Evolutionary conservation across 2,888 invertebrate genomes (phyloP).

Genomic region (Pocota personata): DNA sequence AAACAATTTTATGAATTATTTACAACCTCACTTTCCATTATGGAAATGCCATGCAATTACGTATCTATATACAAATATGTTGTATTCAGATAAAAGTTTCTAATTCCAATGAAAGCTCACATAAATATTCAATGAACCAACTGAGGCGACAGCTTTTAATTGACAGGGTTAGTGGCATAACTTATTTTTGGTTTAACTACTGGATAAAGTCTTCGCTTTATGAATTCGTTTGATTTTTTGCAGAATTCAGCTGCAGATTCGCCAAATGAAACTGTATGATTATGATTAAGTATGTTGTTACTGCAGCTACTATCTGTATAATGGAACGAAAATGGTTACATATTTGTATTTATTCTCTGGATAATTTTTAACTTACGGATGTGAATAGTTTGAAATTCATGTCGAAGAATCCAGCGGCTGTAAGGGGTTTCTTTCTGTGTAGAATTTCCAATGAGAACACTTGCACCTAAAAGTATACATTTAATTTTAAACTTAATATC

Average conservation of each 20-base stretch:
- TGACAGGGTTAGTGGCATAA: not conserved
- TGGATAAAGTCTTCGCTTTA: not conserved
- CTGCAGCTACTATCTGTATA: slow-evolving; percentile 77
- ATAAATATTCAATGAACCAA: not conserved
- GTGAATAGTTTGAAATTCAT: slow-evolving; percentile 78
- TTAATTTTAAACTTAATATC: not conserved
- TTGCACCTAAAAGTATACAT: slow-evolving; percentile 74
- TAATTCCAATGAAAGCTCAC: slow-evolving; percentile 7
- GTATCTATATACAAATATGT: not conserved
- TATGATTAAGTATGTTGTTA: slow-evolving; percentile 77
- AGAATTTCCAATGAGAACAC: slow-evolving; percentile 77
- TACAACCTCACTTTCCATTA: not conserved
- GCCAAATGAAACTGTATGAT: slow-evolving; percentile 77
- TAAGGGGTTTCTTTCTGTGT: slow-evolving; percentile 76
- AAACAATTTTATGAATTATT: slow-evolving; percentile 7
- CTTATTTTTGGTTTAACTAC: not conserved
- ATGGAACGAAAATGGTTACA: not conserved
- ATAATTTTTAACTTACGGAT: slow-evolving; percentile 73
- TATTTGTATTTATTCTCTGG: not conserved
- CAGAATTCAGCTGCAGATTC: slow-evolving; percentile 35
- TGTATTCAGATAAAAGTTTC: not conserved
- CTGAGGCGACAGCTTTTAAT: not conserved
- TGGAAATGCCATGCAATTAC: not conserved
- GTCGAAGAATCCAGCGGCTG: slow-evolving; percentile 78
- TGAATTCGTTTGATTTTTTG: not conserved